Conservation (phyloP, 2,888 invertebrate genomes). For the Thecocarcelia acutangulata region DNA sequence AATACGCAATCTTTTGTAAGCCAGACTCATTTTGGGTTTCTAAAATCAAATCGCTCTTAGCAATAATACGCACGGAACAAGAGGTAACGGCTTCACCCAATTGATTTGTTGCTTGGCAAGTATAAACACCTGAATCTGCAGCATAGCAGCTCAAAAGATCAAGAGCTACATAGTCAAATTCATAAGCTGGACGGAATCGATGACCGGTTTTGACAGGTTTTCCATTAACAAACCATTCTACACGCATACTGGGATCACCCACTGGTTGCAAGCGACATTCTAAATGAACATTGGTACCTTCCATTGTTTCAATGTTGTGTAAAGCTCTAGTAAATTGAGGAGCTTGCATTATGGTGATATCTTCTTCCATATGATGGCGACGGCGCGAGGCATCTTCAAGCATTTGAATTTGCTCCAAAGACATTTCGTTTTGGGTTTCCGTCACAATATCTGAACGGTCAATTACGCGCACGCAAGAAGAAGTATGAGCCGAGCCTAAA, state of each 20-base stretch:
- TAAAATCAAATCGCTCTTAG: conserved; percentile 92
- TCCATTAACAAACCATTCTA: conserved; percentile 98
- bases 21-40: conserved; percentile 96
- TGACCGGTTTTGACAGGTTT: conserved; percentile 95
- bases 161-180: conserved; percentile 98
- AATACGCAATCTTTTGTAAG: conserved; percentile 93
- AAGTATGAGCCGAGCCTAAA: conserved; percentile 95
- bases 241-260: conserved; percentile 94
- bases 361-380: conserved; percentile 88
- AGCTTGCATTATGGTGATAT: conserved; percentile 91
- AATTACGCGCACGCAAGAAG: conserved; percentile 93
- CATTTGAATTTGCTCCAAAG: conserved; percentile 94
- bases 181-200: conserved; percentile 96
- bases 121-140: conserved; percentile 98
- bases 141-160: conserved; percentile 98
- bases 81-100: conserved; percentile 97
- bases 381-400: conserved; percentile 90
- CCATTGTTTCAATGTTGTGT: conserved; percentile 94
- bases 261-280: conserved; percentile 95
- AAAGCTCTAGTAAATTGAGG: conserved; percentile 93
- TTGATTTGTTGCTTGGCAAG: conserved; percentile 96
- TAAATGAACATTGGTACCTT: conserved; percentile 94
- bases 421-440: conserved; percentile 95
- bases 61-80: conserved; percentile 93
- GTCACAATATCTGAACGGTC: conserved; percentile 91